These are phyloP conservation scores for Conops quadrifasciatus DNA, from an alignment of 2,888 invertebrate species.

Conservation along the genomic window DNA sequence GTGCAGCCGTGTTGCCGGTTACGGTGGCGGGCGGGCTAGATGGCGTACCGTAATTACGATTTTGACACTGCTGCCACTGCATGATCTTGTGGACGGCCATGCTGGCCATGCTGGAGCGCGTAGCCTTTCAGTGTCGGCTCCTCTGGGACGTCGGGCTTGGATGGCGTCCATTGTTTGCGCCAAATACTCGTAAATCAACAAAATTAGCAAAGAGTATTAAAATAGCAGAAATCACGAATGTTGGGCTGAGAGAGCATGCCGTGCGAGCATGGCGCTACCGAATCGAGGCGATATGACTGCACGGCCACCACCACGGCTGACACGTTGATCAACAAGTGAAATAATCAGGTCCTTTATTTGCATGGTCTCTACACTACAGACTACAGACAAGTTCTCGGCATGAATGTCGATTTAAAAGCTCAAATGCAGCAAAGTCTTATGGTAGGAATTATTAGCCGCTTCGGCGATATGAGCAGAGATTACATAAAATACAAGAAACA, in stretches of 20 bases:
- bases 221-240: neutral
- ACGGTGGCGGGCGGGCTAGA: too few relatives aligned
- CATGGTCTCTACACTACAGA: too few relatives aligned
- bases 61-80: neutral
- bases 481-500: too few relatives aligned
- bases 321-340: conserved; percentile 8
- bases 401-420: too few relatives aligned
- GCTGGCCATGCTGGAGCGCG: neutral
- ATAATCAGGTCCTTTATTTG: conserved; percentile 7
- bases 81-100: neutral
- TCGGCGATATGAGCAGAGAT: too few relatives aligned
- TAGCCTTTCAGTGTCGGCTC: too few relatives aligned
- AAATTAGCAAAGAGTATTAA: conserved; percentile 13
- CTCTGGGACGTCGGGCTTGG: too few relatives aligned
- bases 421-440: too few relatives aligned
- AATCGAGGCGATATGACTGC: neutral
- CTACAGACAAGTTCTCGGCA: too few relatives aligned
- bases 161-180: neutral
- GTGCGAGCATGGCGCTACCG: neutral
- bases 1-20: too few relatives aligned
- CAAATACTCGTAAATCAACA: conserved; percentile 22
- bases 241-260: neutral
- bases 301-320: too few relatives aligned
- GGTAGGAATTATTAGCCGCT: too few relatives aligned
- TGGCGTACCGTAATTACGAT: neutral